A percentile compares a stretch with the other conserved stretches of the same genome.
Evolutionary conservation across 2,797 vertebrate genomes (phyloP).

Genomic region (Dromococcyx pavoninus): DNA sequence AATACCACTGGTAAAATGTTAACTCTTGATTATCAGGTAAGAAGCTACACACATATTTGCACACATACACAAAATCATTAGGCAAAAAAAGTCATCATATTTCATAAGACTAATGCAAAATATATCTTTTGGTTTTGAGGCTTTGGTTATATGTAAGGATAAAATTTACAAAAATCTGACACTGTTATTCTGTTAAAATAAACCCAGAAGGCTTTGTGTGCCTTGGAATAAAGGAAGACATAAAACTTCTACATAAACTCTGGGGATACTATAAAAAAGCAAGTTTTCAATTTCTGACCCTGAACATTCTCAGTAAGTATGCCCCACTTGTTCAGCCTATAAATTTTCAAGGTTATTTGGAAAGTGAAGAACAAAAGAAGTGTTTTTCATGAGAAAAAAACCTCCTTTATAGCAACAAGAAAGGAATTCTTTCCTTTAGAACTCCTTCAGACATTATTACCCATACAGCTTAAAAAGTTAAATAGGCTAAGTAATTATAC

Average conservation of each 20-base stretch:
- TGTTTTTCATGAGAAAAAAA: neutral
- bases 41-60: neutral
- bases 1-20: neutral
- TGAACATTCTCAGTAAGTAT: neutral
- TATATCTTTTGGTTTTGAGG: neutral
- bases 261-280: conserved; percentile 38
- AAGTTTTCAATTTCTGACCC: conserved; percentile 35
- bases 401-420: neutral
- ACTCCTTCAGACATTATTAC: neutral
- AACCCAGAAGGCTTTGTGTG: neutral
- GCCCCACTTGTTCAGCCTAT: conserved; percentile 9
- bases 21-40: neutral
- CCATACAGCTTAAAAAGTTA: neutral
- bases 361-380: conserved; percentile 14
- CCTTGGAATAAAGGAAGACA: conserved; percentile 17
- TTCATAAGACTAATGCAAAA: neutral
- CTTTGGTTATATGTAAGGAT: neutral
- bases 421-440: neutral
- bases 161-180: neutral
- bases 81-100: neutral
- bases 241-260: conserved; percentile 43
- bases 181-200: neutral
- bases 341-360: conserved; percentile 57
- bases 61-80: neutral
- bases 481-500: neutral